These are phyloP conservation scores for Ischnura elegans DNA, from an alignment of 2,888 invertebrate species.

Conservation along the genomic window DNA sequence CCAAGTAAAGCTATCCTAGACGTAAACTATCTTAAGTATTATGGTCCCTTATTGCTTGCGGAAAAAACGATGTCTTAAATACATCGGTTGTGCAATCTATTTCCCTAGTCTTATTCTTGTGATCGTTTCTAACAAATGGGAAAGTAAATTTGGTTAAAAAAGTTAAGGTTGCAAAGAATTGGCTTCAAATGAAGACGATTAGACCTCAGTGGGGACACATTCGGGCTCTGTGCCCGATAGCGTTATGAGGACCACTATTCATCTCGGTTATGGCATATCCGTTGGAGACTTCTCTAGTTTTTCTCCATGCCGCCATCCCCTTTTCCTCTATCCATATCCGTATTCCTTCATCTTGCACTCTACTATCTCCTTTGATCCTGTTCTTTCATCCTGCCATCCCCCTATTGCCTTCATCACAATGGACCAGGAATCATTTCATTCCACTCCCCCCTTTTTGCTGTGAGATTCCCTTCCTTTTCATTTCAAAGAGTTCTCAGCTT, in stretches of 20 bases:
- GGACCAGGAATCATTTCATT: background rate
- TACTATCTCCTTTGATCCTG: background rate
- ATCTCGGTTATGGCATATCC: background rate
- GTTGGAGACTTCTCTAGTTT: background rate
- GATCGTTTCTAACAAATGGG: no score
- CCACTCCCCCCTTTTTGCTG: background rate
- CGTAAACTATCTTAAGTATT: no score
- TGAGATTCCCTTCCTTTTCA: background rate
- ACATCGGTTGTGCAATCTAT: no score
- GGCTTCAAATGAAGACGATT: no score
- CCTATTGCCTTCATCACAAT: background rate
- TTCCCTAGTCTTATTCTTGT: no score
- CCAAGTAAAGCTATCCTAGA: no score
- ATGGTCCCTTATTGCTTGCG: no score
- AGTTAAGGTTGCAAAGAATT: no score
- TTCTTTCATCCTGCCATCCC: background rate
- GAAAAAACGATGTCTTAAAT: no score
- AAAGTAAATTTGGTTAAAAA: no score
- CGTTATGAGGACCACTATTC: no score
- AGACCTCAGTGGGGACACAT: no score
- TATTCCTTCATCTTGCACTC: background rate
- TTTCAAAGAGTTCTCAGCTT: background rate
- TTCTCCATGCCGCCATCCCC: background rate
- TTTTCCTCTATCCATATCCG: background rate
- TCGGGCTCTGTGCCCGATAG: background rate